Conservation (phyloP, 2,888 invertebrate genomes). For the Leucoma salicis region DNA sequence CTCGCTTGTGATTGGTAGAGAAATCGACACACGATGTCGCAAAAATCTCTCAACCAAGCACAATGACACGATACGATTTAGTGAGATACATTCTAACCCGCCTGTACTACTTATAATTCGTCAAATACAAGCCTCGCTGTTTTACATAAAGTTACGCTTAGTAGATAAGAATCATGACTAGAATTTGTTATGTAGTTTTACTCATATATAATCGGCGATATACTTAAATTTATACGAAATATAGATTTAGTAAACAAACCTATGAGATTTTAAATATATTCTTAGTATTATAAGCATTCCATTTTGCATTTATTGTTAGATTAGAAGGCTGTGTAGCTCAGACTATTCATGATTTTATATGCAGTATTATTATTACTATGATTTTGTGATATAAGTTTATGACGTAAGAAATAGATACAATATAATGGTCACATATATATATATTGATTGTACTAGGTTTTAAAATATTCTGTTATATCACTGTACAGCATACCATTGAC, state of each 20-base stretch:
- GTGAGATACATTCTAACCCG: too few relatives aligned
- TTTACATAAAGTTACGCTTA: slow-evolving; percentile 9
- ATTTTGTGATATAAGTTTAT: slow-evolving; percentile 41
- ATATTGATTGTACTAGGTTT: too few relatives aligned
- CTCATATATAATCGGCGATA: slow-evolving; percentile 28
- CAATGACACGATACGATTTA: too few relatives aligned
- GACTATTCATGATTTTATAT: slow-evolving; percentile 29
- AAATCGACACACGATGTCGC: too few relatives aligned
- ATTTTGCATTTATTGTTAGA: slow-evolving; percentile 37
- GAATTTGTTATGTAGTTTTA: slow-evolving; percentile 16
- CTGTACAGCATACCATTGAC: too few relatives aligned
- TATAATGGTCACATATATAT: too few relatives aligned
- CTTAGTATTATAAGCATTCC: slow-evolving; percentile 34
- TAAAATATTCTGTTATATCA: too few relatives aligned
- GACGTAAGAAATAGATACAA: slow-evolving; percentile 9
- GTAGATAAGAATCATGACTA: slow-evolving; percentile 8
- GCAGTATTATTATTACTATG: slow-evolving; percentile 56
- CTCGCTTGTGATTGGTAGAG: too few relatives aligned
- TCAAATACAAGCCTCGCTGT: slow-evolving; percentile 13
- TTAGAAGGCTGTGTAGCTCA: slow-evolving; percentile 44
- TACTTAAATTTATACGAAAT: slow-evolving; percentile 20
- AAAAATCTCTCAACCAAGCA: too few relatives aligned
- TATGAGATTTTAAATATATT: slow-evolving; percentile 28
- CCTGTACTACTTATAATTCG: not conserved
- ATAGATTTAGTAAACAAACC: slow-evolving; percentile 17